phyloP scores from a whole-genome alignment of 1,140 invertebrate species.

The Euura lappo region DNA sequence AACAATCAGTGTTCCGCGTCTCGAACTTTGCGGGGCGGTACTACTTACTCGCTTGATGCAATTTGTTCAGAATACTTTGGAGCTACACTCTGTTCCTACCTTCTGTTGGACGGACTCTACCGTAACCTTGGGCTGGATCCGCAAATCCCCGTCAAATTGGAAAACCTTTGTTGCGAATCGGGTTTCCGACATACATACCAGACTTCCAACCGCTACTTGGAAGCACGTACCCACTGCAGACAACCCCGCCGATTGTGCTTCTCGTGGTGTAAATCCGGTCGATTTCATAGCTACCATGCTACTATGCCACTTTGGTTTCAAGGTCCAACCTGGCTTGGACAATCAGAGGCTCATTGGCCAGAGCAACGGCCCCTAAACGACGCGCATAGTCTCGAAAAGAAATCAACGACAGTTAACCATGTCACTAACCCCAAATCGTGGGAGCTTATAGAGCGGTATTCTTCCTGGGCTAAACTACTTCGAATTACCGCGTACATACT shows the following conservation, averaged over 20 bases:
- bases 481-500: not conserved
- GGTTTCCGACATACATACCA: constrained; percentile 41
- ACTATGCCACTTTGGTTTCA: constrained; percentile 21
- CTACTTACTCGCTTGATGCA: constrained; percentile 12
- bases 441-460: not conserved
- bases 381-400: not conserved
- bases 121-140: constrained; percentile 35
- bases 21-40: constrained; percentile 19
- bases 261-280: constrained; percentile 29
- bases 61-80: no score
- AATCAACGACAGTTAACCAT: no score
- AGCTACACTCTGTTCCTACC: no score
- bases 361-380: constrained; percentile 1
- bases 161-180: constrained; percentile 45
- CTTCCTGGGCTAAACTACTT: not conserved
- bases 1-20: constrained; percentile 16
- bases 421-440: not conserved
- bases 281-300: constrained; percentile 14
- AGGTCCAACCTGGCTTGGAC: constrained; percentile 6
- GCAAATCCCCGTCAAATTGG: constrained; percentile 21
- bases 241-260: constrained; percentile 33
- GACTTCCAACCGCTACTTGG: constrained; percentile 12
- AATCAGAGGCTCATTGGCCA: not conserved
- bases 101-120: no score
- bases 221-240: constrained; percentile 27